Percentiles rank a stretch among this genome's conserved stretches.
Evolutionary conservation across 1,140 invertebrate genomes (phyloP).

Genomic region (Planococcus citri): DNA sequence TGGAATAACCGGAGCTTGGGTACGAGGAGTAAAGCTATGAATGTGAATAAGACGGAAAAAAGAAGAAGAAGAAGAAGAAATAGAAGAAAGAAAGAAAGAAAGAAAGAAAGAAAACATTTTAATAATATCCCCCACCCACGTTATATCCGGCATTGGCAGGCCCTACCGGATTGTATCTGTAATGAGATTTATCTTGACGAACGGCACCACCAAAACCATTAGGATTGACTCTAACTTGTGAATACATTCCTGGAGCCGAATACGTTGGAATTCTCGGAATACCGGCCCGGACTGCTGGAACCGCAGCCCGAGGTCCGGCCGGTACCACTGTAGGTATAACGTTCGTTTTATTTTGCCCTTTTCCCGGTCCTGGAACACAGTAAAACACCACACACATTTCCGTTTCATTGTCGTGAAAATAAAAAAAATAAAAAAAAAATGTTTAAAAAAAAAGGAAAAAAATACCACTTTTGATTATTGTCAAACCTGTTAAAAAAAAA

Average conservation of each 20-base stretch:
- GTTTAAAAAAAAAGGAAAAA: neutral
- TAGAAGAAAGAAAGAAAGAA: neutral
- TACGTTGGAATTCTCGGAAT: conserved; percentile 7
- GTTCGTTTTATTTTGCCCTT: neutral
- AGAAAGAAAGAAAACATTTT: neutral
- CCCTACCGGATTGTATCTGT: conserved; percentile 23
- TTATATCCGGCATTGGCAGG: conserved; percentile 22
- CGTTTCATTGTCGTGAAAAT: neutral
- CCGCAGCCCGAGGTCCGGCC: neutral
- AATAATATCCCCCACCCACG: conserved; percentile 27
- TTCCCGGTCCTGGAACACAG: neutral
- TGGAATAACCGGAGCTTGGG: too few relatives aligned
- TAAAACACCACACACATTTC: conserved; percentile 11
- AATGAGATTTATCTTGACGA: conserved; percentile 25
- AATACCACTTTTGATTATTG: neutral
- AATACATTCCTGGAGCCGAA: conserved; percentile 9
- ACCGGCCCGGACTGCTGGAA: neutral
- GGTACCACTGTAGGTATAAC: neutral
- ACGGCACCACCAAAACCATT: conserved; percentile 21
- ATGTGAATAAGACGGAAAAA: too few relatives aligned
- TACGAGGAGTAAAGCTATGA: too few relatives aligned
- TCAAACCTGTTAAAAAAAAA: neutral
- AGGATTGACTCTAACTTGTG: neutral
- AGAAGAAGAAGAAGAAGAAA: neutral
- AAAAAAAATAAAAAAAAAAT: neutral